Conservation (phyloP, 2,797 vertebrate species). For the Chelonia mydas region DNA sequence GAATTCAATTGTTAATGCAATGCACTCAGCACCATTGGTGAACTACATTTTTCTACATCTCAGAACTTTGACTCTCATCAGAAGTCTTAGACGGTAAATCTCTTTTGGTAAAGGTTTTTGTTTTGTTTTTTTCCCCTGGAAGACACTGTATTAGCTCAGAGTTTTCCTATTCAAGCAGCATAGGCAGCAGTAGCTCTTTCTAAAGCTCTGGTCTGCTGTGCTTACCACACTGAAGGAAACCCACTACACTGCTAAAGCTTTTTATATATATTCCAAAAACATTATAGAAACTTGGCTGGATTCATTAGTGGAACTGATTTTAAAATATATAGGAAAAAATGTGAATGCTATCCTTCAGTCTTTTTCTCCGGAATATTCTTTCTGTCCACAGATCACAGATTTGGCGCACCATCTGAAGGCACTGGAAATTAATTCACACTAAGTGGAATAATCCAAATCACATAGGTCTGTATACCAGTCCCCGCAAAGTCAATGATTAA, state of each 20-base stretch:
- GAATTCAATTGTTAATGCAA: background rate
- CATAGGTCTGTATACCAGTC: background rate
- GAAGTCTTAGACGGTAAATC: background rate
- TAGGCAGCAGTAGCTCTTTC: background rate
- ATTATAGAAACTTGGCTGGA: background rate
- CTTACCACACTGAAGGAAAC: background rate
- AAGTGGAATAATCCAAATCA: background rate
- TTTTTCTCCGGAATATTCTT: background rate
- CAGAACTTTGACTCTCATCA: background rate
- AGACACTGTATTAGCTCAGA: background rate
- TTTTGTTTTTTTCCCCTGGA: background rate
- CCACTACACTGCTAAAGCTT: background rate
- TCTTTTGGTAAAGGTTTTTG: background rate
- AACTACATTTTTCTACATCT: rapidly evolving
- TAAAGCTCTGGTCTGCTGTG: background rate
- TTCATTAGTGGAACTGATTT: background rate
- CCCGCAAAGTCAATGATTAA: background rate
- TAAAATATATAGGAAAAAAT: background rate
- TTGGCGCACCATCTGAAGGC: background rate
- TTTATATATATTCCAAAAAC: background rate
- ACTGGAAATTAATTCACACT: background rate
- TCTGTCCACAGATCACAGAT: background rate
- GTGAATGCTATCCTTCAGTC: background rate
- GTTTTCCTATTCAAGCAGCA: background rate
- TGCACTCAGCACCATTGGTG: background rate